A percentile compares a stretch with the other conserved stretches of the same genome.
phyloP scores from a whole-genome alignment of 2,797 vertebrate genomes.

The Sylvilagus floridanus region DNA sequence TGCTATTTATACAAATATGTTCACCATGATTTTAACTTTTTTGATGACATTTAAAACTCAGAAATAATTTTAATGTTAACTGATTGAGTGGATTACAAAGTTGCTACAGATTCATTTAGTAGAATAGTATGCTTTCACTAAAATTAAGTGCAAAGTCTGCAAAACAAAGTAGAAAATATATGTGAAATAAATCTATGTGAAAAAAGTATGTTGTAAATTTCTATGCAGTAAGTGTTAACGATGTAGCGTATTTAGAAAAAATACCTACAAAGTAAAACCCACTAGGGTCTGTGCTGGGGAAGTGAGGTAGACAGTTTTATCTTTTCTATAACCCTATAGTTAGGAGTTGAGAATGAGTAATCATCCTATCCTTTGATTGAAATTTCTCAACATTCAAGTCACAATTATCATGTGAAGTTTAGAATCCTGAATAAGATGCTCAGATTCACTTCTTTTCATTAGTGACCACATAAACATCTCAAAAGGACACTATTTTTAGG shows the following conservation, averaged over 20 bases:
- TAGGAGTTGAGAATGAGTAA: background rate
- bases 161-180: background rate
- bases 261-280: background rate
- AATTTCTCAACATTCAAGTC: background rate
- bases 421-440: background rate
- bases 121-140: background rate
- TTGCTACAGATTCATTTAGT: background rate
- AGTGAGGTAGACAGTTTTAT: background rate
- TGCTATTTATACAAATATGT: background rate
- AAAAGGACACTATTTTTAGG: background rate
- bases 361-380: background rate
- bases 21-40: constrained; percentile 20
- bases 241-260: background rate
- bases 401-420: background rate
- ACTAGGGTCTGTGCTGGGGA: background rate
- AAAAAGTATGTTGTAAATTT: constrained; percentile 8
- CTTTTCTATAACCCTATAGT: background rate
- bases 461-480: background rate
- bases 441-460: background rate
- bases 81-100: background rate
- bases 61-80: background rate
- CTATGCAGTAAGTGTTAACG: background rate
- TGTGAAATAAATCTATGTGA: constrained; percentile 1
- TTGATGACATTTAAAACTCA: constrained; percentile 16
- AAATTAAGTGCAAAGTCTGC: constrained; percentile 36